Evolutionary conservation across 35 echinoderm and acorn worm genomes (phyloP).

Genomic region (Apostichopus japonicus): DNA sequence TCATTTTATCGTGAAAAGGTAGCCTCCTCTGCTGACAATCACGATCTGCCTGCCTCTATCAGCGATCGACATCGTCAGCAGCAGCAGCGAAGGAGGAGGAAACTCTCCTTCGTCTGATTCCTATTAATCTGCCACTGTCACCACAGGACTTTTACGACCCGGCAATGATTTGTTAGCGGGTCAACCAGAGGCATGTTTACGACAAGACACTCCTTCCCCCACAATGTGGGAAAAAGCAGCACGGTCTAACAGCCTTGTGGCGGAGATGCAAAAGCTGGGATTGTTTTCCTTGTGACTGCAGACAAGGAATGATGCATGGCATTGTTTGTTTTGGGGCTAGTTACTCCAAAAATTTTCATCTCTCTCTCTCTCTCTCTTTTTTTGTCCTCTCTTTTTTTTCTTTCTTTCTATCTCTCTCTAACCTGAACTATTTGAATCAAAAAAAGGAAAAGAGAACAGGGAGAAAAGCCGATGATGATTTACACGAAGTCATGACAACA

Average conservation of each 20-base stretch:
- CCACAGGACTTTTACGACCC: slow-evolving; percentile 30
- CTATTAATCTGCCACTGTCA: slow-evolving; percentile 43
- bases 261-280: not conserved
- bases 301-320: slow-evolving; percentile 5
- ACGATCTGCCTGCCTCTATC: not conserved
- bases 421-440: not conserved
- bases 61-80: not conserved
- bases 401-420: not conserved
- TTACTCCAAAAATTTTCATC: not conserved
- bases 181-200: slow-evolving; percentile 44
- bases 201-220: slow-evolving; percentile 2
- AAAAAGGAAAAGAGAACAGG: not conserved
- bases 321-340: slow-evolving; percentile 44
- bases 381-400: not conserved
- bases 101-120: not conserved
- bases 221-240: not conserved
- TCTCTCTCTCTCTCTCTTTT: not conserved
- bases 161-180: slow-evolving; percentile 26
- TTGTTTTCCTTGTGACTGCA: slow-evolving; percentile 22
- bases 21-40: no score
- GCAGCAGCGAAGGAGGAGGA: not conserved
- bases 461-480: slow-evolving; percentile 17
- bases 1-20: no score
- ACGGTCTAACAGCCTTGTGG: not conserved
- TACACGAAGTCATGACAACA: slow-evolving; percentile 42